These are phyloP conservation scores for Aleiodes leptofemur DNA, from an alignment of 2,888 invertebrate genomes.

Conservation along the genomic window DNA sequence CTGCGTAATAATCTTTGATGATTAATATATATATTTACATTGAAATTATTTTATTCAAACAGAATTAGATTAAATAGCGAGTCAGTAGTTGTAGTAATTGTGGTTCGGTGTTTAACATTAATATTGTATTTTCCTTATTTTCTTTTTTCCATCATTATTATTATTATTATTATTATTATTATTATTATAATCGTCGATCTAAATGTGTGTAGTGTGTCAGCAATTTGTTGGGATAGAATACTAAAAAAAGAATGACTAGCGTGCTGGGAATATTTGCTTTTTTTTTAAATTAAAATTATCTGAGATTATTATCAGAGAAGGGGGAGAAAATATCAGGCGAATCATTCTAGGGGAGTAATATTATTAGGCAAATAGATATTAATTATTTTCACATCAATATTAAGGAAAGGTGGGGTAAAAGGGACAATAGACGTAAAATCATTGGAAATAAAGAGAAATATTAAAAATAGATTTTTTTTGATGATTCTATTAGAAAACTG, in stretches of 20 bases:
- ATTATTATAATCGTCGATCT: slow-evolving; percentile 66
- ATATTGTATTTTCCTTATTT: slow-evolving; percentile 64
- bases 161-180: no score
- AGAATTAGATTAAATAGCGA: slow-evolving; percentile 71
- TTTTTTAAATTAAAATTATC: not conserved
- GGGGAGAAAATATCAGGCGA: no score
- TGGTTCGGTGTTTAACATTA: slow-evolving; percentile 72
- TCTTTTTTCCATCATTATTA: not conserved
- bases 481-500: no score
- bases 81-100: slow-evolving; percentile 74
- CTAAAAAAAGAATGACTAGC: slow-evolving; percentile 36
- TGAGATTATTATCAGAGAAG: not conserved
- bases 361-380: no score
- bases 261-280: slow-evolving; percentile 39
- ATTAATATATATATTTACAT: slow-evolving; percentile 69
- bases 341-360: no score
- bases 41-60: slow-evolving; percentile 48
- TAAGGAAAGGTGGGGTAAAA: no score
- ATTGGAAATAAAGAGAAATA: slow-evolving; percentile 62
- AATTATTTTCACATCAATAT: no score
- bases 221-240: slow-evolving; percentile 55
- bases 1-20: slow-evolving; percentile 69
- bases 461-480: no score
- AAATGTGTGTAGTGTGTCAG: slow-evolving; percentile 72
- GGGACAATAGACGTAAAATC: slow-evolving; percentile 61